These are phyloP conservation scores for Diaprepes abbreviatus DNA, from an alignment of 2,888 invertebrate species.

Conservation along the genomic window DNA sequence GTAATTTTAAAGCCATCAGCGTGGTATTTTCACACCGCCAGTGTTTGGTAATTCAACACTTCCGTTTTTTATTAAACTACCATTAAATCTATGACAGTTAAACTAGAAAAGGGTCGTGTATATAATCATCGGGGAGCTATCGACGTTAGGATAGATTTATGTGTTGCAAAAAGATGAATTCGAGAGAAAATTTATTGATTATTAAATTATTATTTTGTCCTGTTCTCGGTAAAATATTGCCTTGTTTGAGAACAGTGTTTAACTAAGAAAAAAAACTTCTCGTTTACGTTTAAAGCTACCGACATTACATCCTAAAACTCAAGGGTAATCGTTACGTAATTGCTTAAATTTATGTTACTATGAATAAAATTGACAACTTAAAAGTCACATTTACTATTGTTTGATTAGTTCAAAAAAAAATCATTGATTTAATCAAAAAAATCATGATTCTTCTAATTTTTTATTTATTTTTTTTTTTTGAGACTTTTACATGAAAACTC, in stretches of 20 bases:
- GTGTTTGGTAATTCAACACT: constrained; percentile 66
- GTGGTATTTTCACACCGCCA: constrained; percentile 66
- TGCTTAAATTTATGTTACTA: no score
- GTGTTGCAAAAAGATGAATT: constrained; percentile 13
- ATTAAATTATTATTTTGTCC: constrained; percentile 22
- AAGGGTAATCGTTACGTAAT: no score
- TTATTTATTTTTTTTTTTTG: no score
- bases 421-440: no score
- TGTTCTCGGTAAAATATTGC: neutral
- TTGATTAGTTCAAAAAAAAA: no score
- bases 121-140: constrained; percentile 49
- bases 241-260: neutral
- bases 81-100: constrained; percentile 57
- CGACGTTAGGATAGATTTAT: constrained; percentile 42
- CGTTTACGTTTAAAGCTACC: no score
- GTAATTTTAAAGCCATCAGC: constrained; percentile 67
- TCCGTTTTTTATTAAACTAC: constrained; percentile 67
- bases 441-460: no score
- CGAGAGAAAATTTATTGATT: constrained; percentile 27
- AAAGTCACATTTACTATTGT: no score
- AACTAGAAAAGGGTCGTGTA: constrained; percentile 26
- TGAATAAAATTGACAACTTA: no score
- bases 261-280: no score
- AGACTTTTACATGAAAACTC: no score
- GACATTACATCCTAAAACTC: no score